Evolutionary conservation across 1,140 invertebrate species (phyloP).

Genomic region (Fopius arisanus): DNA sequence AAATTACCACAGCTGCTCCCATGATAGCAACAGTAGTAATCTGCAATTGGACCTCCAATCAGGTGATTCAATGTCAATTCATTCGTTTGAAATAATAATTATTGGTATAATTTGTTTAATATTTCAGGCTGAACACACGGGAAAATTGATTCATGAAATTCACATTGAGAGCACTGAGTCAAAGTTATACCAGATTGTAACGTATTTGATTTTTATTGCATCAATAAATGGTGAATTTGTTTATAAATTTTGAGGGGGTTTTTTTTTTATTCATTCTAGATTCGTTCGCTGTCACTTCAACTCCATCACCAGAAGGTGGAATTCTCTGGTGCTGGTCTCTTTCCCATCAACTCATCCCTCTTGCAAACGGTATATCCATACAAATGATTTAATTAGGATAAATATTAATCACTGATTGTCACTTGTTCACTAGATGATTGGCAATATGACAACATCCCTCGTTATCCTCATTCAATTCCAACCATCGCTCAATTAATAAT

Average conservation of each 20-base stretch:
- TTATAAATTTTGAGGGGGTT: too few relatives aligned
- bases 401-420: background rate
- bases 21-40: constrained; percentile 23
- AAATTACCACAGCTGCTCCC: constrained; percentile 14
- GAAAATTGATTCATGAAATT: constrained; percentile 30
- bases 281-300: constrained; percentile 24
- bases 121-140: constrained; percentile 10
- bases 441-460: constrained; percentile 26
- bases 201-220: background rate
- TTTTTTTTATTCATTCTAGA: background rate
- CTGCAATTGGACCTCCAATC: constrained; percentile 25
- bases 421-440: constrained; percentile 10
- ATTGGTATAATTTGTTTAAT: background rate
- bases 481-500: background rate
- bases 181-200: constrained; percentile 17
- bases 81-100: background rate
- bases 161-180: constrained; percentile 12
- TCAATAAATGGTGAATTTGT: background rate
- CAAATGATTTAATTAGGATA: constrained; percentile 4
- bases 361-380: constrained; percentile 24
- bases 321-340: constrained; percentile 26
- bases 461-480: constrained; percentile 31
- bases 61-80: constrained; percentile 21
- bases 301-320: constrained; percentile 31
- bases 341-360: constrained; percentile 22